A percentile compares a stretch with the other conserved stretches of the same genome.
These are phyloP conservation scores for Micromesistius poutassou DNA, from an alignment of 2,797 vertebrate genomes.

Conservation along the genomic window DNA sequence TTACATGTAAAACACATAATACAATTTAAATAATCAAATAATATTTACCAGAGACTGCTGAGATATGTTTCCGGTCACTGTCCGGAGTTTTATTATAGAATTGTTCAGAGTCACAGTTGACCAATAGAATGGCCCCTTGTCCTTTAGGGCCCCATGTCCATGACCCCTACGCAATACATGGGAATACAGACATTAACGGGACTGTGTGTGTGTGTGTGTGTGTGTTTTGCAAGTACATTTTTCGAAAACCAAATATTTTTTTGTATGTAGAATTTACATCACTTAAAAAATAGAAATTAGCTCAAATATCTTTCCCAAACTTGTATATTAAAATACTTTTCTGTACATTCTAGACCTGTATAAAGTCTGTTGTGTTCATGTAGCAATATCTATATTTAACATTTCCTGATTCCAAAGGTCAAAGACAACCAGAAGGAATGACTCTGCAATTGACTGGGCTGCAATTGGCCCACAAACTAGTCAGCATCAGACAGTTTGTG, in stretches of 20 bases:
- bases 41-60: conserved; percentile 62
- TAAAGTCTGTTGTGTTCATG: not conserved
- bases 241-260: too few species aligned
- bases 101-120: conserved; percentile 87
- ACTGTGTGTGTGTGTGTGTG: not conserved
- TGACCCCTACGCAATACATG: conserved; percentile 64
- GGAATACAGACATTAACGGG: not conserved
- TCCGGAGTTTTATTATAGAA: conserved; percentile 45
- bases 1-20: too few species aligned
- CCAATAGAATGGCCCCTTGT: conserved; percentile 83
- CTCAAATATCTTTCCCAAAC: too few species aligned
- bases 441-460: too few species aligned
- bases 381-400: not conserved
- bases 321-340: not conserved
- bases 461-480: too few species aligned
- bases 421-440: not conserved
- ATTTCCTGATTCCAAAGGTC: not conserved
- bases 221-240: too few species aligned
- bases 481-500: too few species aligned
- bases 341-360: too few species aligned
- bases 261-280: too few species aligned
- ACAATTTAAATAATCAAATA: too few species aligned
- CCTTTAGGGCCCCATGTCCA: conserved; percentile 88
- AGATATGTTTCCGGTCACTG: conserved; percentile 31
- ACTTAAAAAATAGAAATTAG: too few species aligned